phyloP scores from a whole-genome alignment of 2,797 vertebrate species.

The Toxotes lorentzi region DNA sequence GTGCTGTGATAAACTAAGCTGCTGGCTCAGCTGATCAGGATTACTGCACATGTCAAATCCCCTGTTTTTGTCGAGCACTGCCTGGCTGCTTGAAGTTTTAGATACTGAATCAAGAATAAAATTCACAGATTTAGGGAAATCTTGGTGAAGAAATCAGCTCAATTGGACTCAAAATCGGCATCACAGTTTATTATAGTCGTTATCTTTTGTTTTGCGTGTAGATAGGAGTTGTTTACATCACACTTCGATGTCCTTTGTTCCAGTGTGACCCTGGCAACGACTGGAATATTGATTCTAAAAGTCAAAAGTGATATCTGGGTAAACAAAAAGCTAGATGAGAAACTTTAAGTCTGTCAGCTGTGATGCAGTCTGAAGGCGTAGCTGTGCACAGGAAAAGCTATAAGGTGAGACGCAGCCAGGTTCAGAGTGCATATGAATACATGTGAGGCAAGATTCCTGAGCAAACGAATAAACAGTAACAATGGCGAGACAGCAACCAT shows the following conservation, averaged over 20 bases:
- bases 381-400: background rate
- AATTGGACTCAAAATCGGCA: background rate
- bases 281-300: background rate
- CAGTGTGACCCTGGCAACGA: background rate
- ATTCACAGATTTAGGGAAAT: background rate
- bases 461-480: background rate
- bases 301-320: conserved; percentile 26
- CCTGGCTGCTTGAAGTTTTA: background rate
- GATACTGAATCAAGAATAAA: background rate
- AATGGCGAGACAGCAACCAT: too few species aligned
- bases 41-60: conserved; percentile 20
- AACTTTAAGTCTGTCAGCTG: conserved; percentile 26
- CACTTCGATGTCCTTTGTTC: background rate
- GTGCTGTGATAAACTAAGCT: conserved; percentile 30
- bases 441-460: too few species aligned
- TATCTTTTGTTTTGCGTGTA: background rate
- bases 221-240: background rate
- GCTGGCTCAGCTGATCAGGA: conserved; percentile 54
- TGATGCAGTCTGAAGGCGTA: background rate
- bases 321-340: conserved; percentile 35
- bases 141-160: background rate
- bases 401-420: background rate
- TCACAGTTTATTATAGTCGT: background rate
- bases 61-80: conserved; percentile 14
- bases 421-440: background rate